Evolutionary conservation across 2,113 vertebrate genomes (phyloP).

Genomic region (Dromiciops gliroides): DNA sequence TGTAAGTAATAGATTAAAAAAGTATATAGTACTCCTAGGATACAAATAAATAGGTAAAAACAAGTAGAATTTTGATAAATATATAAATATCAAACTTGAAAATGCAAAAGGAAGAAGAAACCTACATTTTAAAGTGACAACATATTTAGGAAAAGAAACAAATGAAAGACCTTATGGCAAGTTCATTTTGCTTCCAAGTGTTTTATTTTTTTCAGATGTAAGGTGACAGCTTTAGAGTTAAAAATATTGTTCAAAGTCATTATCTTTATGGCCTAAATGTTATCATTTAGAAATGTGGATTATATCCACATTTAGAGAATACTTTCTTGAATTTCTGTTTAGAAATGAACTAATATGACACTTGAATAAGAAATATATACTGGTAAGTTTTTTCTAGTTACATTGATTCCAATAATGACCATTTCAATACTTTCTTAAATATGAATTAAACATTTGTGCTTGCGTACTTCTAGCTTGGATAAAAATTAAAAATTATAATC

Average conservation of each 20-base stretch:
- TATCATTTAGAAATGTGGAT: not conserved
- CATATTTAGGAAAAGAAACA: slow-evolving; percentile 17
- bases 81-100: slow-evolving; percentile 38
- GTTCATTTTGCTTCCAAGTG: slow-evolving; percentile 33
- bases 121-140: slow-evolving; percentile 2
- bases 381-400: not conserved
- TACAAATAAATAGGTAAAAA: slow-evolving; percentile 44
- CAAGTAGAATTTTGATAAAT: not conserved
- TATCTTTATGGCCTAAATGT: not conserved
- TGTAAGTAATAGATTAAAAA: slow-evolving; percentile 67
- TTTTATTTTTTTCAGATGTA: not conserved
- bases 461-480: not conserved
- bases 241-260: slow-evolving; percentile 28
- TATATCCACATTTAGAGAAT: not conserved
- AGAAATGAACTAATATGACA: slow-evolving; percentile 9
- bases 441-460: not conserved
- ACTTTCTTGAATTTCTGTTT: slow-evolving; percentile 16
- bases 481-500: slow-evolving; percentile 21
- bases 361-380: slow-evolving; percentile 25
- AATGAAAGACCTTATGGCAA: not conserved
- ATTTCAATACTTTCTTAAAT: not conserved
- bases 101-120: slow-evolving; percentile 23
- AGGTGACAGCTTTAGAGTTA: slow-evolving; percentile 2
- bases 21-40: slow-evolving; percentile 68
- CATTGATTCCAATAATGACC: slow-evolving; percentile 9